phyloP scores from a whole-genome alignment of 1,140 invertebrate genomes.

The Linepithema humile region DNA sequence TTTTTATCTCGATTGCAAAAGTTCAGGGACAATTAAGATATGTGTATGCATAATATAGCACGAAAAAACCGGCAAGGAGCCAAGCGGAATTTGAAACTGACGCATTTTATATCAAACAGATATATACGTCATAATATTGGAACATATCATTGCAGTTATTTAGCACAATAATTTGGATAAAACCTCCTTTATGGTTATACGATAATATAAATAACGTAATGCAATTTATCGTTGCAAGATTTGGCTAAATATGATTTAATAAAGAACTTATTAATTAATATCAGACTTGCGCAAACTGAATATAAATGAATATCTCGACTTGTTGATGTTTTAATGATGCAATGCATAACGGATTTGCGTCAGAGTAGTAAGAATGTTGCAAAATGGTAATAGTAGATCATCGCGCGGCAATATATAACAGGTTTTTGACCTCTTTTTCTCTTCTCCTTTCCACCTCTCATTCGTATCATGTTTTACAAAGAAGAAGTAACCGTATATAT shows the following conservation, averaged over 20 bases:
- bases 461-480: no score
- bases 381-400: neutral
- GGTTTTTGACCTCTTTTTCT: neutral
- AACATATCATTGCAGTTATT: neutral
- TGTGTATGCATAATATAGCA: neutral
- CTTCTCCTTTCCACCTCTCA: no score
- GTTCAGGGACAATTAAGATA: neutral
- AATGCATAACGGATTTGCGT: neutral
- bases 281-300: neutral
- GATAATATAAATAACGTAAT: neutral
- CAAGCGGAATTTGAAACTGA: neutral
- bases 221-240: neutral
- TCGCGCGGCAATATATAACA: no score
- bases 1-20: neutral
- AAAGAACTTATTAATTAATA: neutral
- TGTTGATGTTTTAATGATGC: neutral
- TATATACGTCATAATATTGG: neutral
- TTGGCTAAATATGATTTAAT: neutral
- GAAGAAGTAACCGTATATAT: no score
- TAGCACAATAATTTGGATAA: neutral
- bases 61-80: neutral
- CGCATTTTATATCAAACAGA: conserved; percentile 1
- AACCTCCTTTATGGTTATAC: neutral
- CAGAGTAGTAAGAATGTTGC: neutral
- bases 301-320: neutral